phyloP scores from a whole-genome alignment of 1,140 invertebrate species.

The Drosophila punjabiensis region DNA sequence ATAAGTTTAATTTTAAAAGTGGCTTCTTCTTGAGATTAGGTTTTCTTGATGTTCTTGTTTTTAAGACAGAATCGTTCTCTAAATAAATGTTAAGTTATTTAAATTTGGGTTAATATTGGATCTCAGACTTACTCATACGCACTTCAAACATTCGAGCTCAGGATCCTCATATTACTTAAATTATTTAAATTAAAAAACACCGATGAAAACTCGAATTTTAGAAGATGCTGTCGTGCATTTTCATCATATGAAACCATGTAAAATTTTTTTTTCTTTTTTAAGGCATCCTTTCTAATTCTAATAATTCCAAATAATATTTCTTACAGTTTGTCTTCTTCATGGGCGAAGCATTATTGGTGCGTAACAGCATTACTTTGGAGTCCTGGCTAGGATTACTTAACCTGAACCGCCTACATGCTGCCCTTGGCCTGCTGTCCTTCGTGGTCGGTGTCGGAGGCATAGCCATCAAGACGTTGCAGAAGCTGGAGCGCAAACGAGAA shows the following conservation, averaged over 20 bases:
- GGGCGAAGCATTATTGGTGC: slow-evolving; percentile 72
- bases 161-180: too few relatives aligned
- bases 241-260: too few relatives aligned
- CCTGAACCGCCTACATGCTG: slow-evolving; percentile 54
- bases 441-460: slow-evolving; percentile 56
- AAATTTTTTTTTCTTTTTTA: too few relatives aligned
- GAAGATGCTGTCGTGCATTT: too few relatives aligned
- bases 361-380: slow-evolving; percentile 52
- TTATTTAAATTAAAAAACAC: too few relatives aligned
- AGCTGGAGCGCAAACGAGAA: slow-evolving; percentile 65
- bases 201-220: too few relatives aligned
- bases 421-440: slow-evolving; percentile 56
- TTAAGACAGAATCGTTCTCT: too few relatives aligned
- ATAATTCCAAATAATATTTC: background rate
- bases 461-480: slow-evolving; percentile 67
- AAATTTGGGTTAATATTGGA: too few relatives aligned
- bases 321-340: slow-evolving; percentile 74
- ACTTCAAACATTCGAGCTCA: background rate
- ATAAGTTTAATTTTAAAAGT: background rate
- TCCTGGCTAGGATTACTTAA: slow-evolving; percentile 41
- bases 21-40: background rate
- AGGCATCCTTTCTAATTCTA: background rate
- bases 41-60: too few relatives aligned
- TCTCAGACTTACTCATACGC: background rate
- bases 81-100: too few relatives aligned